Evolutionary conservation across 2,888 invertebrate genomes (phyloP).

Genomic region (Cetonia aurata): DNA sequence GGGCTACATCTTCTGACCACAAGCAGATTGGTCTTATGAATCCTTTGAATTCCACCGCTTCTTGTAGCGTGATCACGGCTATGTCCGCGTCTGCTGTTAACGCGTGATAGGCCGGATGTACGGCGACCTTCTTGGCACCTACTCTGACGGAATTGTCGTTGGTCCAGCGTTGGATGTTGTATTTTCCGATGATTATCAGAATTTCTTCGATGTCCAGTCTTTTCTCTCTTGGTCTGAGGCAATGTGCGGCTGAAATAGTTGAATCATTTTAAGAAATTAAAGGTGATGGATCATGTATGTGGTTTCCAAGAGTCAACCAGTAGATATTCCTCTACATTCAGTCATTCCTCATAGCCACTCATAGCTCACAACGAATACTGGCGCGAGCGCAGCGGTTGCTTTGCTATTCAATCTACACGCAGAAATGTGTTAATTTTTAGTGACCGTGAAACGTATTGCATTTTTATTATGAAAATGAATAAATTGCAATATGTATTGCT

Average conservation of each 20-base stretch:
- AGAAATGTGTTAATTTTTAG: no score
- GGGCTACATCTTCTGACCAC: constrained; percentile 69
- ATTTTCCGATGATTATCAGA: constrained; percentile 59
- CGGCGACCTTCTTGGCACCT: constrained; percentile 67
- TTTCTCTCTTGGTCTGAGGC: constrained; percentile 54
- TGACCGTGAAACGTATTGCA: no score
- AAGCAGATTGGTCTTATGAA: constrained; percentile 74
- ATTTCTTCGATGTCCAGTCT: constrained; percentile 56
- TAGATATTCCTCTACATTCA: no score
- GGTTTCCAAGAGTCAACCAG: no score
- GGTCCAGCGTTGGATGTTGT: constrained; percentile 58
- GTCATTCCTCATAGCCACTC: no score
- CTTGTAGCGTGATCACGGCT: constrained; percentile 70
- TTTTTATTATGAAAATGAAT: no score
- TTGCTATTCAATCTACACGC: no score
- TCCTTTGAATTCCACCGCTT: constrained; percentile 68
- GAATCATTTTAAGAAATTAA: background rate
- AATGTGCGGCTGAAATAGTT: constrained; percentile 59
- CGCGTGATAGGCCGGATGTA: constrained; percentile 72
- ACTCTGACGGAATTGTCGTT: constrained; percentile 55
- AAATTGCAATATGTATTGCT: no score
- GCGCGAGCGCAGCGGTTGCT: no score
- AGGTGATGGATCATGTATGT: no score
- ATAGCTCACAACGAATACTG: no score
- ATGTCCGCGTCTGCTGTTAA: constrained; percentile 71